Evolutionary conservation across 92 coral and sea anemone genomes (phyloP).

Genomic region (Porites lobata): DNA sequence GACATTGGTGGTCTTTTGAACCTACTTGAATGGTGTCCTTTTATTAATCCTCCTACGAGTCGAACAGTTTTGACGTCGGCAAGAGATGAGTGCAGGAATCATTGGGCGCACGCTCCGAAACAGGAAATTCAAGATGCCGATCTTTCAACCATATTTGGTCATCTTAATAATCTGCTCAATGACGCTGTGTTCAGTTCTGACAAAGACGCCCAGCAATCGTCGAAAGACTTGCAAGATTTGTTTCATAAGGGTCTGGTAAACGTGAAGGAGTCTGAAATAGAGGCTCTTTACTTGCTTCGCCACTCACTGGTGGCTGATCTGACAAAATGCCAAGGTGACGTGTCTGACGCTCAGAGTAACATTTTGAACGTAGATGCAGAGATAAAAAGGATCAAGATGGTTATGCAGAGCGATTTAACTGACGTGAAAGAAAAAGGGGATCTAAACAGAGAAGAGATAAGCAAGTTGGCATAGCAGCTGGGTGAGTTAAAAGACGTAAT

Average conservation of each 20-base stretch:
- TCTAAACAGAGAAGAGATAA: too few relatives aligned
- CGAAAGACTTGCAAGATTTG: conserved; percentile 18
- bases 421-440: too few relatives aligned
- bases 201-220: conserved; percentile 6
- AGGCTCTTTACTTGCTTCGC: neutral
- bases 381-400: too few relatives aligned
- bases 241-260: neutral
- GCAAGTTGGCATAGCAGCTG: too few relatives aligned
- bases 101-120: too few relatives aligned
- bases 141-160: conserved; percentile 12
- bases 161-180: neutral
- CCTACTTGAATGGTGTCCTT: conserved; percentile 63
- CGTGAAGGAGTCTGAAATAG: neutral
- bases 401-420: too few relatives aligned
- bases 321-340: neutral
- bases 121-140: conserved; percentile 22
- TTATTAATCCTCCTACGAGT: conserved; percentile 27
- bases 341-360: too few relatives aligned
- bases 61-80: neutral
- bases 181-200: conserved; percentile 12
- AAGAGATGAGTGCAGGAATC: neutral
- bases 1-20: conserved; percentile 81
- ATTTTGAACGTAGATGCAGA: too few relatives aligned
- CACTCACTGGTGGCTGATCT: neutral
- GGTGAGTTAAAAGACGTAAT: too few relatives aligned